These are phyloP conservation scores for Corythoichthys haematopterus DNA, from an alignment of 2,113 vertebrate species.

Conservation along the genomic window DNA sequence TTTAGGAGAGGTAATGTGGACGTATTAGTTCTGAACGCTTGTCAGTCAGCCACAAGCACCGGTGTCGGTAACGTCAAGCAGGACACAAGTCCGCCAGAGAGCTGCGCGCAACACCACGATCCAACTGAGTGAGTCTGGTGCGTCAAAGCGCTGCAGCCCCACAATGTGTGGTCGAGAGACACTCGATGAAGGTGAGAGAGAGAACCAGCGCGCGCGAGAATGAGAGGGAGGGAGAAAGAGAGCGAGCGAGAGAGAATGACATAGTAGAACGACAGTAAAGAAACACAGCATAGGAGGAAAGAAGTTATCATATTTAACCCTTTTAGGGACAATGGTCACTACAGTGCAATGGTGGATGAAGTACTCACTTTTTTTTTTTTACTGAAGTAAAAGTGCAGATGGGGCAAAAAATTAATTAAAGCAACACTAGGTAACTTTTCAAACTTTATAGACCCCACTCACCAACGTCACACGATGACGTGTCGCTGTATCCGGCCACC, in stretches of 20 bases:
- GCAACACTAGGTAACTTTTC: no score
- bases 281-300: no score
- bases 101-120: conserved; percentile 59
- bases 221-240: conserved; percentile 3
- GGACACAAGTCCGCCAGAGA: conserved; percentile 37
- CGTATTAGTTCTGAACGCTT: conserved; percentile 44
- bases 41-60: conserved; percentile 21
- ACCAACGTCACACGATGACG: no score
- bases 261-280: neutral
- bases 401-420: no score
- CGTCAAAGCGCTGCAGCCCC: conserved; percentile 61
- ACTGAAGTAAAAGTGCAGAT: no score
- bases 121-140: conserved; percentile 57
- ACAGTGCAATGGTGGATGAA: no score
- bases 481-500: no score
- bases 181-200: conserved; percentile 16
- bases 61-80: conserved; percentile 20
- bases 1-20: conserved; percentile 42
- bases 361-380: no score
- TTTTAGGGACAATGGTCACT: no score
- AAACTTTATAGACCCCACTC: no score
- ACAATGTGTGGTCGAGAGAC: conserved; percentile 39
- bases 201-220: conserved; percentile 21
- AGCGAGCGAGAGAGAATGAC: conserved; percentile 1
- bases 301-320: no score